Evolutionary conservation across 64 coral and sea anemone genomes (phyloP), one percentile per base, ranked within the genome.

Genomic region (Montipora capricornis): DNA sequence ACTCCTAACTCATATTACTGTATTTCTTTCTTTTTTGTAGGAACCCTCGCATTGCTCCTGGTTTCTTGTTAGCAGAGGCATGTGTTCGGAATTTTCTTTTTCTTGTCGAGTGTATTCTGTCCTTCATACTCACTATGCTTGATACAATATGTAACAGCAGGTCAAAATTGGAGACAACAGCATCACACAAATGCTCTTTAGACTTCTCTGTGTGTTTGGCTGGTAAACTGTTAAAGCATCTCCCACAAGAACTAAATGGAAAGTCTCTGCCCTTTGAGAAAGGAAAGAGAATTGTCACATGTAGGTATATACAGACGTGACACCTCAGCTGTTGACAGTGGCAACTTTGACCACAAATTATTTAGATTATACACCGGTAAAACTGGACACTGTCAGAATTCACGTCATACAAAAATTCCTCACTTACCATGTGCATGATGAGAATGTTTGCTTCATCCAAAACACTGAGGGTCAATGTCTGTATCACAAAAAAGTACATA

Each of bases 371-470:
- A 81, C 29, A 81, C 29, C 22, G 50, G 22, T 37, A 37, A 37
- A 37, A 37, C 37, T 37, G 37, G 37, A 37, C 37, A 37, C 29
- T 37, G 29, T 37, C 13, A 64, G 61, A 7, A 57, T 37, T 37
- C 37, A 55, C 44, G 5, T 60, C 12, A 26, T 24, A 8, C 37
- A 73, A 4, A 82, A 57, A 57, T 11, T 11, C 6, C 6, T 6
- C 46, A 87, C 96, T 44, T 88, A 98, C 97, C 97, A 98, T 96
- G 49, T 92, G 97, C 92, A 98, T 93, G 52, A 98, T 98, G 47
- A 98, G 90, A 68, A 98, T 98, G 80, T 90, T 96, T 50, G 90
- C 88, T 80, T 98, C 91, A 11, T 95, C 80, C 20, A 98, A 87
- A 26, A 98, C 91, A 84, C 79, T 68, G 47, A 95, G 80, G 4